Evolutionary conservation across 2,888 invertebrate species (phyloP).

Genomic region (Peribatodes rhomboidaria): DNA sequence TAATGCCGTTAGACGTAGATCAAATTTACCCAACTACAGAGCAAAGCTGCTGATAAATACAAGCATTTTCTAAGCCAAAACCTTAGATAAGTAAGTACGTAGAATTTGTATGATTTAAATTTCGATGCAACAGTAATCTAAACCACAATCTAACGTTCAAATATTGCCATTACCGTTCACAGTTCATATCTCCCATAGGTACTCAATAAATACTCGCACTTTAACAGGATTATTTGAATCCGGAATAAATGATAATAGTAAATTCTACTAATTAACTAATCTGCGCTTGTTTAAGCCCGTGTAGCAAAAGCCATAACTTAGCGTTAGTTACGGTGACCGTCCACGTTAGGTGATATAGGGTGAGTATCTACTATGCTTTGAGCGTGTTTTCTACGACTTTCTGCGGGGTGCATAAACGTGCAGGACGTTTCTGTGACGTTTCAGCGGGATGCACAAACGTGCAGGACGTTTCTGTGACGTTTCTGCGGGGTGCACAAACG

Average conservation of each 20-base stretch:
- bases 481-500: too few relatives aligned
- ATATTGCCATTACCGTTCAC: constrained; percentile 7
- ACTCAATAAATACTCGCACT: constrained; percentile 12
- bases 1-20: too few relatives aligned
- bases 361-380: not conserved
- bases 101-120: too few relatives aligned
- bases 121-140: not conserved
- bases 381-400: not conserved
- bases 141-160: not conserved
- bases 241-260: constrained; percentile 25
- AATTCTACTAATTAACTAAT: constrained; percentile 39
- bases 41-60: too few relatives aligned
- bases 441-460: too few relatives aligned
- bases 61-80: too few relatives aligned
- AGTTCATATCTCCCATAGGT: constrained; percentile 14
- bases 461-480: too few relatives aligned
- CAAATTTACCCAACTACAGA: too few relatives aligned
- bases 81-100: too few relatives aligned
- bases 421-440: too few relatives aligned
- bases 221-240: constrained; percentile 20
- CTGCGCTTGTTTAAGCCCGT: constrained; percentile 39
- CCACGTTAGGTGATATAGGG: constrained; percentile 25
- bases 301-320: constrained; percentile 51
- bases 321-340: constrained; percentile 33
- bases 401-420: too few relatives aligned